Evolutionary conservation across 2,888 invertebrate genomes (phyloP).

Genomic region (Aromia moschata): DNA sequence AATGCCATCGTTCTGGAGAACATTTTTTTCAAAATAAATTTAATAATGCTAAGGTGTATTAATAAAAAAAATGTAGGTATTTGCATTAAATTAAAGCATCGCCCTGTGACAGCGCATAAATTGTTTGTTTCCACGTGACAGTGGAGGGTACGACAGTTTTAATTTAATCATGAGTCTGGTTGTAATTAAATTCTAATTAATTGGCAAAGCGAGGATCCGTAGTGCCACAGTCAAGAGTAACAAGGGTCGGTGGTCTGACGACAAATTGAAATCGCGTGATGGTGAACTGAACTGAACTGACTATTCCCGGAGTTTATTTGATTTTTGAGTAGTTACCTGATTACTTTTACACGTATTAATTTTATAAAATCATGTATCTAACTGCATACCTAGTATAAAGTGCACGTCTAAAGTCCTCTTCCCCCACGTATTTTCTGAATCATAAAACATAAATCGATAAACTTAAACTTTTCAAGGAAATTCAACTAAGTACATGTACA

Average conservation of each 20-base stretch:
- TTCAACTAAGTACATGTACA: too few species aligned
- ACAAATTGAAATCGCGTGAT: slow-evolving; percentile 15
- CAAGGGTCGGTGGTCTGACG: slow-evolving; percentile 18
- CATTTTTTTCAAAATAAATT: too few species aligned
- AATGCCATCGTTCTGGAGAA: too few species aligned
- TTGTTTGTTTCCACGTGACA: slow-evolving; percentile 7
- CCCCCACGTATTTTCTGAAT: too few species aligned
- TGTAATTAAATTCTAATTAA: slow-evolving; percentile 47
- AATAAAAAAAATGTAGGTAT: too few species aligned
- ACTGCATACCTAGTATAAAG: background rate
- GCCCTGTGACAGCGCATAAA: background rate
- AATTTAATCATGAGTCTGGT: slow-evolving; percentile 40
- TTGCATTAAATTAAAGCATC: too few species aligned
- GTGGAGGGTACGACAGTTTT: slow-evolving; percentile 18
- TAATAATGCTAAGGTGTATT: too few species aligned
- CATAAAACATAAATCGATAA: too few species aligned
- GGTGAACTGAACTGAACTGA: slow-evolving; percentile 14
- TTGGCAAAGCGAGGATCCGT: slow-evolving; percentile 35
- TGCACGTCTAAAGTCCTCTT: too few species aligned
- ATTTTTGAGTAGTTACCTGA: background rate
- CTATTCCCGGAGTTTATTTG: slow-evolving; percentile 1
- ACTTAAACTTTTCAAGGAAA: too few species aligned
- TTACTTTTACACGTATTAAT: background rate
- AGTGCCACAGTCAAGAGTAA: slow-evolving; percentile 22
- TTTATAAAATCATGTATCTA: background rate